phyloP scores from a whole-genome alignment of 2,888 invertebrate genomes.

The Cryptus armator region DNA sequence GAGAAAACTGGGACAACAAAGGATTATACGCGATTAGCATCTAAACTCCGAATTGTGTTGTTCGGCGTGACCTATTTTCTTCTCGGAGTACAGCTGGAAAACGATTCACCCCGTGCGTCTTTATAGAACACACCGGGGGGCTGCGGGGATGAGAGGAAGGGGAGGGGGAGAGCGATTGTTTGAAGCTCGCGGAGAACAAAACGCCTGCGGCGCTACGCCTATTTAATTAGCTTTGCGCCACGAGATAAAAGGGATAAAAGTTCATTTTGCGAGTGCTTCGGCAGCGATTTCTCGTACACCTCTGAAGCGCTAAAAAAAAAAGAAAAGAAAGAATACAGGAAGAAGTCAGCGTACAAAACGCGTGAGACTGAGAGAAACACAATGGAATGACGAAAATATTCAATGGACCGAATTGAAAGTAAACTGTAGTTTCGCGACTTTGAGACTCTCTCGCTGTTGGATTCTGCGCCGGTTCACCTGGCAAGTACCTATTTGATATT shows the following conservation, averaged over 20 bases:
- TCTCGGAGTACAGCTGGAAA: slow-evolving; percentile 26
- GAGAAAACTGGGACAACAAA: slow-evolving; percentile 36
- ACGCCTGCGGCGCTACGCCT: slow-evolving; percentile 54
- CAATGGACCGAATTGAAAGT: slow-evolving; percentile 28
- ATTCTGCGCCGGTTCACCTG: not conserved
- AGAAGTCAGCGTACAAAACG: not conserved
- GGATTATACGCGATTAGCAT: slow-evolving; percentile 68
- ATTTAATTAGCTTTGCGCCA: slow-evolving; percentile 69
- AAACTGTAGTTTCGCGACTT: slow-evolving; percentile 16
- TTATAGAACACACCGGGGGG: slow-evolving; percentile 19
- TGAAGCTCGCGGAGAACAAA: slow-evolving; percentile 48
- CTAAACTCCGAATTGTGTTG: slow-evolving; percentile 55
- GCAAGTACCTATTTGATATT: slow-evolving; percentile 10
- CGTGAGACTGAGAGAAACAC: not conserved
- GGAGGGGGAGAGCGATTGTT: slow-evolving; percentile 17
- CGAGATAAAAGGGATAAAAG: slow-evolving; percentile 67
- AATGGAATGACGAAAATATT: slow-evolving; percentile 49
- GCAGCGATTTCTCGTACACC: slow-evolving; percentile 65
- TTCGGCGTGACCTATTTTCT: slow-evolving; percentile 67
- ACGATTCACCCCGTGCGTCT: slow-evolving; percentile 58
- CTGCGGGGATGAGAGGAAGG: not conserved
- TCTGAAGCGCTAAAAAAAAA: slow-evolving; percentile 1
- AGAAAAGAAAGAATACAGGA: not conserved
- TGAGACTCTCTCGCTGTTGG: not conserved
- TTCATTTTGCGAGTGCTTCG: slow-evolving; percentile 65